phyloP scores from a whole-genome alignment of 2,113 vertebrate species.

The Chaenogobius annularis region DNA sequence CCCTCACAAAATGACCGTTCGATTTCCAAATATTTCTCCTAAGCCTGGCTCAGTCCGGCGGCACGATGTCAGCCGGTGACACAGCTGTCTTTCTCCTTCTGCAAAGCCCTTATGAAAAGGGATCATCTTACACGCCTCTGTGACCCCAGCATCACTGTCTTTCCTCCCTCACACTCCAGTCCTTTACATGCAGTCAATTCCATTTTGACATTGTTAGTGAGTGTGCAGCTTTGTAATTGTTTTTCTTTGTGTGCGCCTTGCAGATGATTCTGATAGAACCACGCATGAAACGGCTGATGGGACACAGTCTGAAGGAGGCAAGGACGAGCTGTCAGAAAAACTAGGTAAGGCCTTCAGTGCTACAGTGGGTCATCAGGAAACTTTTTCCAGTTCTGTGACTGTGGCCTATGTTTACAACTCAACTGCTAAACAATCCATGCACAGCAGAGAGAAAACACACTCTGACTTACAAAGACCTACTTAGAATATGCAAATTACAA shows the following conservation, averaged over 20 bases:
- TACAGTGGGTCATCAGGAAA: neutral
- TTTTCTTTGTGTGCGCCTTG: slow-evolving; percentile 18
- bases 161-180: neutral
- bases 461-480: neutral
- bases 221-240: neutral
- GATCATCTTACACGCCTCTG: slow-evolving; percentile 64
- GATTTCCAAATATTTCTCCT: slow-evolving; percentile 64
- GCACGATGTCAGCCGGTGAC: slow-evolving; percentile 72
- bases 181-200: neutral
- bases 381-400: neutral
- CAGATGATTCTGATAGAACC: slow-evolving; percentile 86
- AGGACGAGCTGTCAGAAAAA: slow-evolving; percentile 81
- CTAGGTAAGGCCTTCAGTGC: slow-evolving; percentile 80
- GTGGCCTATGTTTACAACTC: neutral
- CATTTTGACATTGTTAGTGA: neutral
- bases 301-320: slow-evolving; percentile 69
- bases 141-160: slow-evolving; percentile 47
- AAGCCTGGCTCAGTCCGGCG: slow-evolving; percentile 59
- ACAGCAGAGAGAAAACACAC: neutral
- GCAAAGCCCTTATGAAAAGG: slow-evolving; percentile 67
- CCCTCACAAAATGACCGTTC: slow-evolving; percentile 31
- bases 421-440: neutral
- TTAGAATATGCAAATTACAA: no score
- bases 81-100: slow-evolving; percentile 69
- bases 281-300: slow-evolving; percentile 63